Percentiles rank a stretch among this genome's conserved stretches.
These are phyloP conservation scores for Pollimyrus isidori DNA, from an alignment of 2,113 vertebrate genomes.

Conservation along the genomic window DNA sequence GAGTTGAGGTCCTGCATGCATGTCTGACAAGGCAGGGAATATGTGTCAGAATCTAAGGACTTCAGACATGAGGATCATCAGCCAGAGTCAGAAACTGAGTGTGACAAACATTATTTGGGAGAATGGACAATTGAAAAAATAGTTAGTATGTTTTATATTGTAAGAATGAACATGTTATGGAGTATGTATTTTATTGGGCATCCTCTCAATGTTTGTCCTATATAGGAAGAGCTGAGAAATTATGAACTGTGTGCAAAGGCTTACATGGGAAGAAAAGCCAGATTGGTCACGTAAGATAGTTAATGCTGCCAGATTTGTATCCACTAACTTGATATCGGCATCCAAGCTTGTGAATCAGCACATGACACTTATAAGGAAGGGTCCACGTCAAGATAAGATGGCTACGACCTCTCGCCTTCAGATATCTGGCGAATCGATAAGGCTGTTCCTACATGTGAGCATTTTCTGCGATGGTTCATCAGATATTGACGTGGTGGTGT, in stretches of 20 bases:
- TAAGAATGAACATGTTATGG: background rate
- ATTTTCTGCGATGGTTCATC: background rate
- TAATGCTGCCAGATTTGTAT: background rate
- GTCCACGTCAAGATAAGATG: background rate
- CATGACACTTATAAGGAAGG: background rate
- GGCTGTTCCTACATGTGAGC: background rate
- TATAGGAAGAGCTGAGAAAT: background rate
- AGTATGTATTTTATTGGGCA: background rate
- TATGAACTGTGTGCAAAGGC: background rate
- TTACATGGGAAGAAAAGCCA: background rate
- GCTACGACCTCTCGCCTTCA: background rate
- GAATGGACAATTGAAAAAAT: background rate
- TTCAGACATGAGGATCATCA: background rate
- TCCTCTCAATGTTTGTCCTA: background rate
- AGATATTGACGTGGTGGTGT: background rate
- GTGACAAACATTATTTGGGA: background rate
- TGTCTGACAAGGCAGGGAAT: background rate
- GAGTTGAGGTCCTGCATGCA: background rate
- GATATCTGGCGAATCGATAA: background rate
- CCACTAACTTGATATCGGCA: background rate
- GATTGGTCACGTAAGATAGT: background rate
- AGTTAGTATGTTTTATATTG: background rate
- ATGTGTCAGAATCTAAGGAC: background rate
- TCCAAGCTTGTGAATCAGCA: background rate
- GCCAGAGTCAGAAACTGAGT: background rate